These are phyloP conservation scores for Phaethon lepturus DNA, from an alignment of 2,113 vertebrate genomes.

Conservation along the genomic window DNA sequence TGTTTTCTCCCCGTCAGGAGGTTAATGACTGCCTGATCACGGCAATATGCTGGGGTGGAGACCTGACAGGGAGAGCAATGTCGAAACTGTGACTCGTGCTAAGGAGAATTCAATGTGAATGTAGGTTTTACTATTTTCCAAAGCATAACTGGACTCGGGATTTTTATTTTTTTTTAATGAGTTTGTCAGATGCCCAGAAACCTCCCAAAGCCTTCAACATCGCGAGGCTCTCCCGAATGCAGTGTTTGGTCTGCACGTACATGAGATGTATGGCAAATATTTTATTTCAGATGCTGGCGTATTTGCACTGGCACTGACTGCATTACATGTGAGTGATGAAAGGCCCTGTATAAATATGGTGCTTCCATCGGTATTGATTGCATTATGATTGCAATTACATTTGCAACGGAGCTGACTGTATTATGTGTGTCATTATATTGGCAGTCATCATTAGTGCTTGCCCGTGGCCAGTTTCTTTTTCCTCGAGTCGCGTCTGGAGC, in stretches of 20 bases:
- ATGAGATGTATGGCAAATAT: constrained; percentile 61
- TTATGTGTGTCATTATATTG: not conserved
- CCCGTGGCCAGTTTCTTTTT: not conserved
- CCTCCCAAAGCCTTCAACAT: not conserved
- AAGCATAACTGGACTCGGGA: not conserved
- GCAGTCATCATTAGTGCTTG: not conserved
- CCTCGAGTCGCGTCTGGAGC: accelerated
- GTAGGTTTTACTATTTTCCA: not conserved
- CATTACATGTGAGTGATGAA: constrained; percentile 68
- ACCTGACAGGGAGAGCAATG: not conserved
- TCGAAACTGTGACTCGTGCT: not conserved
- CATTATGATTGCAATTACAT: constrained; percentile 50
- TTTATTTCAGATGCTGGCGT: constrained; percentile 65
- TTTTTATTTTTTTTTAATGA: not conserved
- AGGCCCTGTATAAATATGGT: constrained; percentile 69
- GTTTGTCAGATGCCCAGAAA: not conserved
- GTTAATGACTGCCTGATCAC: not conserved
- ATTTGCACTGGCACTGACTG: constrained; percentile 67
- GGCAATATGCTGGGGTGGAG: not conserved
- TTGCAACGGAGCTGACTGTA: constrained; percentile 32
- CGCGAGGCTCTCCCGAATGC: not conserved
- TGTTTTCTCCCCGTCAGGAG: not conserved
- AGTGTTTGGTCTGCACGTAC: constrained; percentile 57
- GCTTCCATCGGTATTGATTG: constrained; percentile 59
- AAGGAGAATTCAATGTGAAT: constrained; percentile 18